phyloP scores from a whole-genome alignment of 2,113 vertebrate species.

The Ascaphus truei region DNA sequence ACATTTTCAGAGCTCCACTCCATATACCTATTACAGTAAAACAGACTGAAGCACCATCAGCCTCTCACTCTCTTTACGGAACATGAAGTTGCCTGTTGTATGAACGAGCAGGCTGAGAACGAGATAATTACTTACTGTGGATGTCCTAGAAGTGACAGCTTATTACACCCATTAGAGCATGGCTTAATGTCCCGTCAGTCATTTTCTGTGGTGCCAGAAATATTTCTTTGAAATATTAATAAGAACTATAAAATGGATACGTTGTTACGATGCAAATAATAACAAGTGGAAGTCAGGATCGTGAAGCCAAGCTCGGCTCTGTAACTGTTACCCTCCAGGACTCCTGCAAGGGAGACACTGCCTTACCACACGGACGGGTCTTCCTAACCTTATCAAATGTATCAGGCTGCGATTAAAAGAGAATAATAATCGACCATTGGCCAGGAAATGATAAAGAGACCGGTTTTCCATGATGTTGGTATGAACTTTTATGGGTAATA shows the following conservation, averaged over 20 bases:
- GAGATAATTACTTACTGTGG: conserved; percentile 33
- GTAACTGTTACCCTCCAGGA: conserved; percentile 5
- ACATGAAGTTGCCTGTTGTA: conserved; percentile 29
- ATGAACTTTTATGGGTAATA: not conserved
- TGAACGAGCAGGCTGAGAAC: conserved; percentile 24
- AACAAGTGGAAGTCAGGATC: not conserved
- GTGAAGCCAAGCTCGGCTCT: not conserved
- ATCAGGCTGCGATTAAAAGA: too few relatives aligned
- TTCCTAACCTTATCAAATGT: too few relatives aligned
- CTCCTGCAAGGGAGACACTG: too few relatives aligned
- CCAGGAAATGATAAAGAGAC: too few relatives aligned
- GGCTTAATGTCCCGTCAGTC: conserved; percentile 33
- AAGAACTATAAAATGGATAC: conserved; percentile 11
- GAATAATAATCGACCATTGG: too few relatives aligned
- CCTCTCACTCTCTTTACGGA: conserved; percentile 9
- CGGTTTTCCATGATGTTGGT: too few relatives aligned
- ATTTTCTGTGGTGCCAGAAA: conserved; percentile 21
- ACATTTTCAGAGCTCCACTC: not conserved
- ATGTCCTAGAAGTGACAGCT: conserved; percentile 34
- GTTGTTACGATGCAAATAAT: conserved; percentile 19
- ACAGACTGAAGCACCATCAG: not conserved
- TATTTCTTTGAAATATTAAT: conserved; percentile 28
- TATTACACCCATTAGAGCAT: conserved; percentile 36
- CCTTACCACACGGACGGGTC: too few relatives aligned
- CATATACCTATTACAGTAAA: conserved; percentile 2